Evolutionary conservation across 2,888 invertebrate species (phyloP).

Genomic region (Chymomyza procnemis): DNA sequence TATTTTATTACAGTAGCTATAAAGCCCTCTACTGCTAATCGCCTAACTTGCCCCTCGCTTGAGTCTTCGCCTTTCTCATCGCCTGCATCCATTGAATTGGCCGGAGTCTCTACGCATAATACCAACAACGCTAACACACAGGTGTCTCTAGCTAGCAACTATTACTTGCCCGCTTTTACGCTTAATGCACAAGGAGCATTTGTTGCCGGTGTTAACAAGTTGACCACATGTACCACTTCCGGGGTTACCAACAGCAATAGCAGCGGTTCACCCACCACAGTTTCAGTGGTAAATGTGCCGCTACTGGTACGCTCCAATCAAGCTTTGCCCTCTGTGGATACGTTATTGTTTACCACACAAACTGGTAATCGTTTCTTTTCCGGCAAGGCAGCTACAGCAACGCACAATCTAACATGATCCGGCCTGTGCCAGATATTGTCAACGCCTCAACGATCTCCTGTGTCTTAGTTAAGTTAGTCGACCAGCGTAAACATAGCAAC

Average conservation of each 20-base stretch:
- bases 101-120: slow-evolving; percentile 43
- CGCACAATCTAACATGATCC: slow-evolving; percentile 61
- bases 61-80: slow-evolving; percentile 77
- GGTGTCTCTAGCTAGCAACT: slow-evolving; percentile 44
- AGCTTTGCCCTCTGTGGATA: slow-evolving; percentile 77
- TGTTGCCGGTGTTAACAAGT: slow-evolving; percentile 26
- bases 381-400: slow-evolving; percentile 46
- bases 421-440: slow-evolving; percentile 17
- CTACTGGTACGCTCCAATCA: slow-evolving; percentile 68
- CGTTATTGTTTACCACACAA: slow-evolving; percentile 71
- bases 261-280: slow-evolving; percentile 34
- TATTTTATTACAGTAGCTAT: slow-evolving; percentile 56
- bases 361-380: slow-evolving; percentile 63
- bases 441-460: slow-evolving; percentile 65
- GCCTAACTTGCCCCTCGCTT: slow-evolving; percentile 71
- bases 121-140: slow-evolving; percentile 25
- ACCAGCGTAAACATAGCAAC: slow-evolving; percentile 1
- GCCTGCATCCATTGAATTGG: slow-evolving; percentile 75
- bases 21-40: slow-evolving; percentile 57
- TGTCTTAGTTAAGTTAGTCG: slow-evolving; percentile 70
- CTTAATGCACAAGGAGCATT: slow-evolving; percentile 54
- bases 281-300: slow-evolving; percentile 64
- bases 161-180: slow-evolving; percentile 62
- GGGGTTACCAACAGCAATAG: slow-evolving; percentile 18
- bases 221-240: slow-evolving; percentile 28